Evolutionary conservation across 2,888 invertebrate genomes (phyloP), one percentile per base, ranked within the genome.

Genomic region (Dolichomitus sp.): DNA sequence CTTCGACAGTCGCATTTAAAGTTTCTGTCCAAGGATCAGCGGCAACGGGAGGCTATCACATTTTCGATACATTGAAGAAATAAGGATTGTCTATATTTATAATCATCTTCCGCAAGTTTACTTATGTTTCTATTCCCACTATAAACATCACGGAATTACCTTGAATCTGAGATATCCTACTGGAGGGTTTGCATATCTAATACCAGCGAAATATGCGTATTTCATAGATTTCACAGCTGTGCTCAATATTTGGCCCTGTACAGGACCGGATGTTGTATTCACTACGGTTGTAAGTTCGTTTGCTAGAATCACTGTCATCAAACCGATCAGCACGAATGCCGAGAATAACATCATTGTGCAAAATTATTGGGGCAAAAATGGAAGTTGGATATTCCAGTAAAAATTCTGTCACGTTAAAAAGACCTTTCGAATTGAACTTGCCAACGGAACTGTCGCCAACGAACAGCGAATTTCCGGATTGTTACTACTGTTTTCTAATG

Each of bases 181-280:
- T 9, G 89, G 88, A 14, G 89, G 82, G 65, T 87, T 81, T 0
- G 86, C 91, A 61, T 87, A 90, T 6, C 87, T 89, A 37, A 90
- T 90, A 9, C 88, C 89, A 69, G 70, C 86, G 27, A 90, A 91
- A 4, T 87, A 52, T 9, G 86, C 80, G 70, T 87, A 90, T 27
- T 50, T 12, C 6, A 83, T 23, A 4, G 57, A 50, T 11, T 80
- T 78, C n/a, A 83, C n/a, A 4, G 88, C 89, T 5, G 30, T 76
- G 42, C 27, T 77, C 40, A 85, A 68, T 66, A 88, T 63, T 59
- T 76, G 80, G 12, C 89, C 89, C 61, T 81, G 84, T 4, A 90
- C 87, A 14, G 84, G 80, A 19, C 90, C 90, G 9, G 76, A 85
- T 12, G 78, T 70, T 1, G 88, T 89, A 14, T 81, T 6, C 3